Evolutionary conservation across 2,113 vertebrate genomes (phyloP).

Genomic region (Sceloporus tristichus): DNA sequence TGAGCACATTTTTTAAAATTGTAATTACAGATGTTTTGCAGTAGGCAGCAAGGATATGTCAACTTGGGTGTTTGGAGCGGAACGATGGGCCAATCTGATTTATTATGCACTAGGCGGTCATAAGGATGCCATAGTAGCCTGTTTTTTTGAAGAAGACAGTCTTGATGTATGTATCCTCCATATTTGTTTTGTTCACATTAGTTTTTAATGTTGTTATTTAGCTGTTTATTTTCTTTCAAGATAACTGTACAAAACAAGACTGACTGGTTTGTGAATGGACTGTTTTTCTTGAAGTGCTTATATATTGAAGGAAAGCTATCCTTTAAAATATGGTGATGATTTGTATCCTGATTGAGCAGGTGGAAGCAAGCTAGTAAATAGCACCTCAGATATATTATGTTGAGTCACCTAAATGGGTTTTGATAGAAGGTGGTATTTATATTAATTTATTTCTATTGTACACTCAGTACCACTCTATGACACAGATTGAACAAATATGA

Average conservation of each 20-base stretch:
- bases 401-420: neutral
- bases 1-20: neutral
- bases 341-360: neutral
- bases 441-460: too few relatives aligned
- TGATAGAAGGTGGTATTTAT: too few relatives aligned
- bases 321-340: neutral
- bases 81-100: conserved; percentile 95
- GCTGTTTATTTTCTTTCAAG: neutral
- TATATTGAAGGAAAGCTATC: neutral
- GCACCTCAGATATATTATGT: neutral
- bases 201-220: neutral
- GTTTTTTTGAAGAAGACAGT: conserved; percentile 94
- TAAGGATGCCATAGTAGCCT: conserved; percentile 91
- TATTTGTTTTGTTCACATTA: neutral
- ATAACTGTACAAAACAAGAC: neutral
- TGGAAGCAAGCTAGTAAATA: neutral
- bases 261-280: neutral
- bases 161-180: conserved; percentile 87
- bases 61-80: conserved; percentile 95
- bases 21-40: conserved; percentile 87
- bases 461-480: too few relatives aligned
- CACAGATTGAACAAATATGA: neutral
- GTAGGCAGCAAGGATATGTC: conserved; percentile 97
- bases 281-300: neutral
- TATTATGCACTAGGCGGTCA: conserved; percentile 95